Evolutionary conservation across 2,113 vertebrate species (phyloP).

Genomic region (Pyrgilauda ruficollis): DNA sequence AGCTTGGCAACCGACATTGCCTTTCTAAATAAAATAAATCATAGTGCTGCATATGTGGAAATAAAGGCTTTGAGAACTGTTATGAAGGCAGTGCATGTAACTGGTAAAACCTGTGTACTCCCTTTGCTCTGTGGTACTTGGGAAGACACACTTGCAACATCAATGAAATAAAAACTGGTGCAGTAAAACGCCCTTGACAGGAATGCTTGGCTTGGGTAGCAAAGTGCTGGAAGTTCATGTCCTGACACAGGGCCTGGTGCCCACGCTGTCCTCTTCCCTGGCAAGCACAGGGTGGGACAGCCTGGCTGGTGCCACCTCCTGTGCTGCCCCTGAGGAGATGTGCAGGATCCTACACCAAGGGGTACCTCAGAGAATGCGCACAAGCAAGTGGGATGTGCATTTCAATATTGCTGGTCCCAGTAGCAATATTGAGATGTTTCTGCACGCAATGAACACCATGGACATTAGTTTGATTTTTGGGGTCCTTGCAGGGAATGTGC

Average conservation of each 20-base stretch:
- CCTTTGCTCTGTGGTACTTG: not conserved
- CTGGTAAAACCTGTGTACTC: not conserved
- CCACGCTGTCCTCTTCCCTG: not conserved
- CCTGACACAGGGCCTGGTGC: not conserved
- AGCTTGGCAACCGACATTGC: not conserved
- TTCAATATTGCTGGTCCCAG: not conserved
- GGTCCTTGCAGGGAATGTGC: not conserved
- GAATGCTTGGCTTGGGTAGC: not conserved
- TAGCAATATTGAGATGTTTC: fast-evolving
- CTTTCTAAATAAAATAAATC: not conserved
- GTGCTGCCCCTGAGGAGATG: not conserved
- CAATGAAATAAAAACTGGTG: not conserved
- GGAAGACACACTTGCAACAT: not conserved
- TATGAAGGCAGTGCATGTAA: not conserved
- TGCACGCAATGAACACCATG: fast-evolving
- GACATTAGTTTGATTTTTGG: not conserved
- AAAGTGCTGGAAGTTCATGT: not conserved
- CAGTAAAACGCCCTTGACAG: not conserved
- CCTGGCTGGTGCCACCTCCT: not conserved
- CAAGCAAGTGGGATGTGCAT: not conserved
- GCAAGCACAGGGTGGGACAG: not conserved
- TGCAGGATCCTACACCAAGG: not conserved
- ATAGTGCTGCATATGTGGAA: not conserved
- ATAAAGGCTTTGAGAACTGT: not conserved
- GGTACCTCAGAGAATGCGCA: not conserved